A percentile compares a stretch with the other conserved stretches of the same genome.
phyloP scores from a whole-genome alignment of 2,113 vertebrate species.

The Semnopithecus entellus region DNA sequence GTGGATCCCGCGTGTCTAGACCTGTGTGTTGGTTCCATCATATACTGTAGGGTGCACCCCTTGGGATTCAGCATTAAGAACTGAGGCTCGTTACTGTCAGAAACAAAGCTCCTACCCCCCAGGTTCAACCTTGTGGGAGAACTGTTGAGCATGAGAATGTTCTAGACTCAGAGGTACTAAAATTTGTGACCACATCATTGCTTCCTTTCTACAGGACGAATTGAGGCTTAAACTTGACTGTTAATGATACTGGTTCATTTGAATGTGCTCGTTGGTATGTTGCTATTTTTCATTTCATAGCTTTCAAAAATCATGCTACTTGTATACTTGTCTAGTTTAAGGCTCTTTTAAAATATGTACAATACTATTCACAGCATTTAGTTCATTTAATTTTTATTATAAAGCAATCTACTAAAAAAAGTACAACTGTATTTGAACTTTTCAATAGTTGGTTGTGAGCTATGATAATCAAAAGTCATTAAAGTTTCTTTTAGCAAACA shows the following conservation, averaged over 20 bases:
- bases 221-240: constrained; percentile 78
- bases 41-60: constrained; percentile 30
- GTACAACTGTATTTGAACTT: constrained; percentile 85
- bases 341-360: constrained; percentile 84
- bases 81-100: constrained; percentile 25
- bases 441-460: constrained; percentile 82
- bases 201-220: constrained; percentile 80
- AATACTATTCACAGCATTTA: constrained; percentile 85
- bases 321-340: constrained; percentile 79
- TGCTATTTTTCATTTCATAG: constrained; percentile 58
- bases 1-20: background rate
- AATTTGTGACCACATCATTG: constrained; percentile 79
- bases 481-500: constrained; percentile 81
- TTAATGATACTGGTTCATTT: constrained; percentile 77
- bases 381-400: constrained; percentile 82
- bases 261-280: constrained; percentile 74
- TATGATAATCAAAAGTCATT: constrained; percentile 86
- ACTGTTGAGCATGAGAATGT: background rate
- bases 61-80: background rate
- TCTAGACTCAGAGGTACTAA: constrained; percentile 20
- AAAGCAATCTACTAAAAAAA: constrained; percentile 84
- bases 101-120: background rate
- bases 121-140: background rate
- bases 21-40: background rate
- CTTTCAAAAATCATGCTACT: constrained; percentile 67